Base-by-base conservation (phyloP, 2,113 vertebrate species). In the Lamprotornis superbus region DNA sequence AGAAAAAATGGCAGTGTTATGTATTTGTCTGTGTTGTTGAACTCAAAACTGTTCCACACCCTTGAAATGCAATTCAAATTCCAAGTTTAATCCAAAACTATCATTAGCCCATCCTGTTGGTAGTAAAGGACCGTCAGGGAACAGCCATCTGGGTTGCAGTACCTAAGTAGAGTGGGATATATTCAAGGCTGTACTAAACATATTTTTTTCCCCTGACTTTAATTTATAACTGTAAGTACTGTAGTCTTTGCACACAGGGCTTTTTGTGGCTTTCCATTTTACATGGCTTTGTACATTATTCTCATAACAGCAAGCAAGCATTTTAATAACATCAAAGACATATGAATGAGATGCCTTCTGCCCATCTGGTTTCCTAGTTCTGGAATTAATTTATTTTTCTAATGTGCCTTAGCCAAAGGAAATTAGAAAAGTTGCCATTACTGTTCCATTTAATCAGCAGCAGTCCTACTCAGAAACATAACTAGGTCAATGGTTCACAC, bases 371-470 rank as follows among this genome's bases (percentile, higher is more conserved):
- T 96, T 85, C 81, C 89, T 61, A 74, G 56, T 40, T 91, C 96
- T 97, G 95, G 92, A 97, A 90, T 92, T 79, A 78, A 96, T 97
- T 95, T 89, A 70, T 89, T 93, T 96, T 96, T 82, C 79, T 90
- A 95, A 97, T 12, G 2, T 94, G 94, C 64, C 83, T 94, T 92
- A 96, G 95, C 87, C 83, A 78, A 79, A 95, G 94, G 94, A 97
- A 97, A 97, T 93, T 40, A 94, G 79, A 83, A 85, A 92, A 86
- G 56, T 75, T 76, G 79, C 87, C 79, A 52, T 93, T 78, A 95
- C 0, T 8, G 49, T 93, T 89, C 76, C 57, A 83, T 92, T 93
- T 96, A 93, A 95, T 93, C 70, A 95, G 69, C 46, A 88, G 80
- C 93, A 94, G 85, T 55, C 61, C 87, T 74, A 16, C 68, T 92